Evolutionary conservation across 2,888 invertebrate species (phyloP), one percentile per base, ranked within the genome.

Genomic region (Leptogaster cylindrica): DNA sequence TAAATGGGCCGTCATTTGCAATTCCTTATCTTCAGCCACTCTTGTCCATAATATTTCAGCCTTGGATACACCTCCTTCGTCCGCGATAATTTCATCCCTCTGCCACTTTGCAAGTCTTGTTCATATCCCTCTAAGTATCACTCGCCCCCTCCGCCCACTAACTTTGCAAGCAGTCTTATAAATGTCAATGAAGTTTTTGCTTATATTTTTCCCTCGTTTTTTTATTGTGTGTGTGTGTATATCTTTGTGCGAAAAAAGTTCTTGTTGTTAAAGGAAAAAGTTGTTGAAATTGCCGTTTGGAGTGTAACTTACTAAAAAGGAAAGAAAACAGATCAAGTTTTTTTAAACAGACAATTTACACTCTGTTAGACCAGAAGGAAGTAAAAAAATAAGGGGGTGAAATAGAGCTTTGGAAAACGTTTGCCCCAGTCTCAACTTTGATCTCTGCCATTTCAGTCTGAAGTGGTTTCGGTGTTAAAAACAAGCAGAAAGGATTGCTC

Each of bases 1-100:
- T 48, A 67, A 67, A 67, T 67, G 67, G 63, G 61, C 67, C 67
- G 67, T 67, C 67, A 67, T 63, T 67, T 67, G 67, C 68, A 65
- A 58, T 65, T 58, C 27, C 28, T 61, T 61, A 61, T 61, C 61
- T 41, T 2, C 25, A 6, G 39, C 16, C 12, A 41, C 44, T 25
- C 41, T 27, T 25, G 27, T 44, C 18, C 10, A 27, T 20, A 25
- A 44, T 28, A 44, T 61, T 44, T 27, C 16, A n/a, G n/a, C 25
- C 25, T 10, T 14, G 33, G 7, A 20, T 14, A 12, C 41, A 3
- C 16, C 41, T 14, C 36, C 27, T 16, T 8, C 18, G 10, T 10
- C 25, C 20, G 28, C 28, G 3, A 61, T 61, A 61, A 61, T 44
- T 61, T 61, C 61, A 61, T 61, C 44, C 28, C 44, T 25, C 7